Percentiles rank a stretch among this genome's conserved stretches.
phyloP scores from a whole-genome alignment of 2,888 invertebrate species.

The Drosophila infuscata region DNA sequence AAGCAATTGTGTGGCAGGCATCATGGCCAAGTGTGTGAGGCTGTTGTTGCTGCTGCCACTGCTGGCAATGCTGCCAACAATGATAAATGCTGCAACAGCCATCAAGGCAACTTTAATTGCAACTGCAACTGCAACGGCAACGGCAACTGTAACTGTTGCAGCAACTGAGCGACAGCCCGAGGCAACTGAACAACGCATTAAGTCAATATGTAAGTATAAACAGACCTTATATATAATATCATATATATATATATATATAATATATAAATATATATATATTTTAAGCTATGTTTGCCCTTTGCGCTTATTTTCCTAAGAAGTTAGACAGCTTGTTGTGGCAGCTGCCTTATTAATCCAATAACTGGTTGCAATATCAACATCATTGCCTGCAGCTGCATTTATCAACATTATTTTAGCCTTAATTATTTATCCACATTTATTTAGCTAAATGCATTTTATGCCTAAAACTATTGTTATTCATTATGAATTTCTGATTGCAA shows the following conservation, averaged over 20 bases:
- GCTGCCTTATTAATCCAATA: constrained; percentile 45
- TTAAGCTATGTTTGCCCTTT: constrained; percentile 18
- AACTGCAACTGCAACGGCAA: constrained; percentile 33
- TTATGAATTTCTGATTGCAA: background rate
- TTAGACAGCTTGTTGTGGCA: constrained; percentile 34
- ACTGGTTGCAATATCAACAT: constrained; percentile 22
- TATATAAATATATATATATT: constrained; percentile 18
- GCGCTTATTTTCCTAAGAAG: constrained; percentile 34
- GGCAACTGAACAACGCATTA: constrained; percentile 47
- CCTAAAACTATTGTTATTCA: background rate
- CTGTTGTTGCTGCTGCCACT: constrained; percentile 10
- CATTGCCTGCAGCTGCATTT: constrained; percentile 23
- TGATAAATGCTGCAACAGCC: constrained; percentile 59
- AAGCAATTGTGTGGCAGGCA: constrained; percentile 49
- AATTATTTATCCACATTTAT: constrained; percentile 36
- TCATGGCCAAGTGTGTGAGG: constrained; percentile 35
- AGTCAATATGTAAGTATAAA: constrained; percentile 70
- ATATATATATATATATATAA: background rate
- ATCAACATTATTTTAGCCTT: constrained; percentile 42
- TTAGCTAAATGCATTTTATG: constrained; percentile 1
- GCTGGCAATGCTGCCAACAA: constrained; percentile 38
- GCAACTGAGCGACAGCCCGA: constrained; percentile 38
- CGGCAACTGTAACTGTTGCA: constrained; percentile 28
- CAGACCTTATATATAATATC: background rate
- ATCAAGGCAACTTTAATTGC: constrained; percentile 56